These are phyloP conservation scores for Acheta domesticus DNA, from an alignment of 2,888 invertebrate species.

Conservation along the genomic window DNA sequence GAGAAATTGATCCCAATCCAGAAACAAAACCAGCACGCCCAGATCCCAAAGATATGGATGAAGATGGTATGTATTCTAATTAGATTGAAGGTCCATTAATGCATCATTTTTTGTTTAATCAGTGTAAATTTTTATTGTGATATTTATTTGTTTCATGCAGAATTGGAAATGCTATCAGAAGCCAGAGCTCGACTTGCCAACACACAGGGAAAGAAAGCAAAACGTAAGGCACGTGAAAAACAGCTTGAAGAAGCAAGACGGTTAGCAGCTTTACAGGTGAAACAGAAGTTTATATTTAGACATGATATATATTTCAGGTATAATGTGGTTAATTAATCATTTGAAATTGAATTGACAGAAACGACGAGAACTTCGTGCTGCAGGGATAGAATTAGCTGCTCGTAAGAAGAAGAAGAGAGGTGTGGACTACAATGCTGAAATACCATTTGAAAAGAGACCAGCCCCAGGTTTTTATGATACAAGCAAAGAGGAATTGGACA, in stretches of 20 bases:
- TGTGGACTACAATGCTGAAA: conserved; percentile 95
- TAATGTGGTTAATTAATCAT: background rate
- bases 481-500: conserved; percentile 80
- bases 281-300: background rate
- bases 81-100: background rate
- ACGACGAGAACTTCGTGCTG: conserved; percentile 93
- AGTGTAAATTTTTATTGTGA: background rate
- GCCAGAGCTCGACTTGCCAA: conserved; percentile 97
- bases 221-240: conserved; percentile 93
- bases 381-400: conserved; percentile 71
- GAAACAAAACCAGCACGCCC: conserved; percentile 99
- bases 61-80: conserved; percentile 70
- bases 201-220: conserved; percentile 94
- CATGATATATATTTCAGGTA: too few species aligned
- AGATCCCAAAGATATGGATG: conserved; percentile 99
- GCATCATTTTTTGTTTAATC: conserved; percentile 18
- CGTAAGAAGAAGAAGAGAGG: conserved; percentile 64
- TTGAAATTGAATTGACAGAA: conserved; percentile 53
- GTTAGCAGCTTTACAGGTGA: conserved; percentile 82
- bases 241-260: conserved; percentile 96
- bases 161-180: conserved; percentile 98
- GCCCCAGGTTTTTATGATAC: conserved; percentile 95
- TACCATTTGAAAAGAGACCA: conserved; percentile 95
- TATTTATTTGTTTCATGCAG: conserved; percentile 50
- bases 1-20: conserved; percentile 99